phyloP scores from a whole-genome alignment of 2,888 invertebrate species.

The Myopa tessellatipennis region DNA sequence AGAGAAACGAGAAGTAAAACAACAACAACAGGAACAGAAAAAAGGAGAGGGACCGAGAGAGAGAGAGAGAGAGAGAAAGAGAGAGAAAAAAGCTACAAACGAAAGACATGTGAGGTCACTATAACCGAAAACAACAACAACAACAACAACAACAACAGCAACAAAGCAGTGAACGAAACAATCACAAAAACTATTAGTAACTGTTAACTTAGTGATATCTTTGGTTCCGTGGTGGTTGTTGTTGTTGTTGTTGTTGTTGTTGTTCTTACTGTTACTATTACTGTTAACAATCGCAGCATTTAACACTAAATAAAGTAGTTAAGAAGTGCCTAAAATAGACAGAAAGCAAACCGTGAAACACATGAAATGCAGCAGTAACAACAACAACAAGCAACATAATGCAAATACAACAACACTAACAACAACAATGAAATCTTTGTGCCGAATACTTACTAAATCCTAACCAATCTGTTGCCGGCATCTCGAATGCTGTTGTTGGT shows the following conservation, averaged over 20 bases:
- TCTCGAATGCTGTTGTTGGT: not conserved
- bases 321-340: conserved; percentile 55
- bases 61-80: no score
- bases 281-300: conserved; percentile 52
- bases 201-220: conserved; percentile 29
- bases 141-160: no score
- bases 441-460: conserved; percentile 29
- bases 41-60: no score
- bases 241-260: conserved; percentile 7
- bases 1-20: not conserved
- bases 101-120: no score
- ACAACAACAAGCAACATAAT: conserved; percentile 30
- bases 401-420: conserved; percentile 23
- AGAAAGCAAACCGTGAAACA: not conserved
- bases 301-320: conserved; percentile 25
- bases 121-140: no score
- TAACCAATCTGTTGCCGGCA: conserved; percentile 21
- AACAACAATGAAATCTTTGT: conserved; percentile 32
- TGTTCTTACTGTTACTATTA: not conserved
- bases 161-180: not conserved
- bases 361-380: not conserved
- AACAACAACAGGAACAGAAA: not conserved
- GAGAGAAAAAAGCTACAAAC: no score
- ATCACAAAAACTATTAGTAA: conserved; percentile 28
- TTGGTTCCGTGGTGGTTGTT: not conserved